Evolutionary conservation across 2,797 vertebrate genomes (phyloP).

Genomic region (Microctenopoma steveboyesi): DNA sequence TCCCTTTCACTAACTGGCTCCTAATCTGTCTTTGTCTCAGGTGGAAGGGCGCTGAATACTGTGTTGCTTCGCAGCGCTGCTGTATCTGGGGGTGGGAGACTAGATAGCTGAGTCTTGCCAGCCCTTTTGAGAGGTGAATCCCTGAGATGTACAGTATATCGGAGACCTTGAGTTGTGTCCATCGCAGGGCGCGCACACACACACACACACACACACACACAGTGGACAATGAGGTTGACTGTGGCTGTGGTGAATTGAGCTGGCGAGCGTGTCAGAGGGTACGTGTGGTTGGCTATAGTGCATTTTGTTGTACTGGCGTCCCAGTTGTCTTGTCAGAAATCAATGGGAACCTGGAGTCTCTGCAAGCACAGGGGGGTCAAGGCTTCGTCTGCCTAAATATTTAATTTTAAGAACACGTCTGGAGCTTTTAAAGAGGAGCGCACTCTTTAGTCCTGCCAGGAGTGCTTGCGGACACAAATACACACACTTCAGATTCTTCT

Average conservation of each 20-base stretch:
- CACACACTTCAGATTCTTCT: constrained; percentile 1
- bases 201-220: constrained; percentile 8
- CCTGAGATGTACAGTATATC: constrained; percentile 6
- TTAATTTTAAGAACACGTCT: constrained; percentile 93
- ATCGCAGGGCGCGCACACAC: constrained; percentile 9
- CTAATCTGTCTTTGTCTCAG: constrained; percentile 65
- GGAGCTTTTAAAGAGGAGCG: constrained; percentile 92
- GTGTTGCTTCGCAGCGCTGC: background rate
- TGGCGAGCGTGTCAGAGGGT: constrained; percentile 87
- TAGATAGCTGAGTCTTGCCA: constrained; percentile 6
- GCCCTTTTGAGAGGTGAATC: constrained; percentile 39
- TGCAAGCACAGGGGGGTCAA: constrained; percentile 88
- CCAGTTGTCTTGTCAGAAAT: constrained; percentile 96
- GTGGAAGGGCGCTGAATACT: constrained; percentile 42
- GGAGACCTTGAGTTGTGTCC: constrained; percentile 51
- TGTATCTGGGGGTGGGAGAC: constrained; percentile 20
- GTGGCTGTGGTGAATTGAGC: constrained; percentile 80
- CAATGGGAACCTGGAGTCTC: constrained; percentile 93
- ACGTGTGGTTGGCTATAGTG: constrained; percentile 89
- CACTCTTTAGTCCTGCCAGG: constrained; percentile 71
- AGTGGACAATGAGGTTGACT: constrained; percentile 23
- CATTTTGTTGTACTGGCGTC: constrained; percentile 97
- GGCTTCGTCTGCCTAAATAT: constrained; percentile 94
- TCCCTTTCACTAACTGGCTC: constrained; percentile 55
- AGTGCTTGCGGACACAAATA: constrained; percentile 22